A percentile compares a stretch with the other conserved stretches of the same genome.
Conservation (phyloP, 2,797 vertebrate genomes). For the Rhinophrynus dorsalis region DNA sequence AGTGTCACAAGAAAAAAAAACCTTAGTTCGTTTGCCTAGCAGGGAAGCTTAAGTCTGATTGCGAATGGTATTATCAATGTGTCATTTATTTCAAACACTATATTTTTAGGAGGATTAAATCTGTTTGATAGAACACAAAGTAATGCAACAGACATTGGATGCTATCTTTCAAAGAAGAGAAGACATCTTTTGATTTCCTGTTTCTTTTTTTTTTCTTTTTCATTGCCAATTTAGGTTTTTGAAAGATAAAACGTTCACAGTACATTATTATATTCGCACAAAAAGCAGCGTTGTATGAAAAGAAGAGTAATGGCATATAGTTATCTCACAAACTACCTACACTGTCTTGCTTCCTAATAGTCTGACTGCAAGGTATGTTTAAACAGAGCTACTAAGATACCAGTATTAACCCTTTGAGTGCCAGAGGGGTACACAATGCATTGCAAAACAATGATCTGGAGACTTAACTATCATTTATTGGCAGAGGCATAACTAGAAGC, state of each 20-base stretch:
- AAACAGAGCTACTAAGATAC: no score
- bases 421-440: no score
- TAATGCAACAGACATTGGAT: conserved; percentile 12
- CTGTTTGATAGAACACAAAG: conserved; percentile 28
- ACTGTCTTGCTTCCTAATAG: neutral
- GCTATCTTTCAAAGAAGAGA: conserved; percentile 17
- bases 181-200: conserved; percentile 14
- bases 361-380: no score
- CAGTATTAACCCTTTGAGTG: no score
- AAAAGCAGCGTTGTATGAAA: neutral
- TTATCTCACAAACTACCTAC: neutral
- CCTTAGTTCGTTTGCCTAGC: conserved; percentile 41
- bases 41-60: conserved; percentile 46
- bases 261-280: neutral
- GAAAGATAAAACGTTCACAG: neutral
- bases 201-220: neutral
- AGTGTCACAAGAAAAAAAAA: conserved; percentile 11
- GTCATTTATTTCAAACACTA: conserved; percentile 34
- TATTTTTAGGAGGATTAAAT: conserved; percentile 41
- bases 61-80: conserved; percentile 30
- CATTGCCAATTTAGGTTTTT: neutral
- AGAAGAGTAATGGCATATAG: neutral
- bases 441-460: no score
- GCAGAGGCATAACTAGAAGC: no score
- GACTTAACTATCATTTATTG: no score